Evolutionary conservation across 2,888 invertebrate genomes (phyloP).

Genomic region (Bembecia ichneumoniformis): DNA sequence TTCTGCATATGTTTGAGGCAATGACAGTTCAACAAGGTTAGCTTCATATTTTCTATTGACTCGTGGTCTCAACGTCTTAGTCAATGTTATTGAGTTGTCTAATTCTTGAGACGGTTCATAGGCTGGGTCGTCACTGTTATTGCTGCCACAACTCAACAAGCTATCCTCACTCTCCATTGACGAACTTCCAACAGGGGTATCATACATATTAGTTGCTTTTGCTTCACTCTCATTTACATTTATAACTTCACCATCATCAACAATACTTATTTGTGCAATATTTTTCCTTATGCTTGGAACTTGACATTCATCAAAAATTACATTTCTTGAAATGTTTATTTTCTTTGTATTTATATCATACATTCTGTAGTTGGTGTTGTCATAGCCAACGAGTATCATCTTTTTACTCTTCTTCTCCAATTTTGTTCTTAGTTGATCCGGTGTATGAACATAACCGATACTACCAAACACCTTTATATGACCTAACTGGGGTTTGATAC

Average conservation of each 20-base stretch:
- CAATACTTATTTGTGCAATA: slow-evolving; percentile 7
- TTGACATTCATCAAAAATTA: slow-evolving; percentile 17
- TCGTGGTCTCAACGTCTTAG: slow-evolving; percentile 15
- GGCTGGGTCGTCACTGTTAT: no score
- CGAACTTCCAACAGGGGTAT: no score
- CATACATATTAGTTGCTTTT: no score
- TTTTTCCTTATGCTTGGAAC: slow-evolving; percentile 9
- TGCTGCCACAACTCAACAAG: no score
- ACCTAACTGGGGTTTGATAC: slow-evolving; percentile 3
- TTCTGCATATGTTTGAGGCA: slow-evolving; percentile 16
- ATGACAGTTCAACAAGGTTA: slow-evolving; percentile 13
- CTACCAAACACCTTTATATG: no score
- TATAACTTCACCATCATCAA: slow-evolving; percentile 8
- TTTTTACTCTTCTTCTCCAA: slow-evolving; percentile 18
- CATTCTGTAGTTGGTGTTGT: slow-evolving; percentile 23
- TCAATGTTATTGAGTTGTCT: slow-evolving; percentile 4
- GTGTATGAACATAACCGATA: slow-evolving; percentile 20
- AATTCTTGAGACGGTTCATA: no score
- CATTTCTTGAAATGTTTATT: slow-evolving; percentile 16
- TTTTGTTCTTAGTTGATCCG: slow-evolving; percentile 18
- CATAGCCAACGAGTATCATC: slow-evolving; percentile 24
- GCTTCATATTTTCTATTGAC: slow-evolving; percentile 12
- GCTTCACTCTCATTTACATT: no score
- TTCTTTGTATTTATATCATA: slow-evolving; percentile 12
- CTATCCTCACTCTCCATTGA: no score